Percentiles rank a stretch among this genome's conserved stretches.
phyloP scores from a whole-genome alignment of 2,797 vertebrate genomes.

The Vireo griseus region DNA sequence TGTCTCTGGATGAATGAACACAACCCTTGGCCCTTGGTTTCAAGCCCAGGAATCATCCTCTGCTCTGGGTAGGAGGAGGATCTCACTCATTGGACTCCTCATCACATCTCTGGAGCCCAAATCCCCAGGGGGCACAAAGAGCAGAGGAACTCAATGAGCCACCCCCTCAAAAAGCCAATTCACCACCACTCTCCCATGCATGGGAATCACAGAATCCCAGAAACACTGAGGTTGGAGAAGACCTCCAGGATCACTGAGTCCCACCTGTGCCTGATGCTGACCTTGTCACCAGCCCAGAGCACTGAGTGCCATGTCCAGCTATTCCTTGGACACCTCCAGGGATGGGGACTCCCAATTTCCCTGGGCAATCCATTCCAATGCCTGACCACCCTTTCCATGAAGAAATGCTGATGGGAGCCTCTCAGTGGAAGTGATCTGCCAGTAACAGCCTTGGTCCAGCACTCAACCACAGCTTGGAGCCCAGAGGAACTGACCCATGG shows the following conservation, averaged over 20 bases:
- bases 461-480: accelerated
- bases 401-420: not conserved
- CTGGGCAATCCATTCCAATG: not conserved
- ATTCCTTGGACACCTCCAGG: not conserved
- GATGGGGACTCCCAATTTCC: not conserved
- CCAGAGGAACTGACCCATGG: not conserved
- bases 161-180: not conserved
- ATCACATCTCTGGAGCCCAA: not conserved
- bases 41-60: not conserved
- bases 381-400: not conserved
- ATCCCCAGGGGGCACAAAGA: accelerated
- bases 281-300: not conserved
- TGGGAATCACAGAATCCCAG: not conserved
- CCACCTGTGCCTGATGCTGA: accelerated
- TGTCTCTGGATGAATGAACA: not conserved
- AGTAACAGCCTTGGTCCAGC: accelerated
- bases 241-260: not conserved
- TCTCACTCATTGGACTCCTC: not conserved
- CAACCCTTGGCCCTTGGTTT: not conserved
- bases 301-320: accelerated
- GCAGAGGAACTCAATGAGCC: accelerated
- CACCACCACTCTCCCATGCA: accelerated
- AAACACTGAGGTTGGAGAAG: not conserved
- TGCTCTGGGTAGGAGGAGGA: not conserved
- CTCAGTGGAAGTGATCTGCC: accelerated